These are phyloP conservation scores for Thalassaphorura encarpata DNA, from an alignment of 1,140 invertebrate genomes.

Conservation along the genomic window DNA sequence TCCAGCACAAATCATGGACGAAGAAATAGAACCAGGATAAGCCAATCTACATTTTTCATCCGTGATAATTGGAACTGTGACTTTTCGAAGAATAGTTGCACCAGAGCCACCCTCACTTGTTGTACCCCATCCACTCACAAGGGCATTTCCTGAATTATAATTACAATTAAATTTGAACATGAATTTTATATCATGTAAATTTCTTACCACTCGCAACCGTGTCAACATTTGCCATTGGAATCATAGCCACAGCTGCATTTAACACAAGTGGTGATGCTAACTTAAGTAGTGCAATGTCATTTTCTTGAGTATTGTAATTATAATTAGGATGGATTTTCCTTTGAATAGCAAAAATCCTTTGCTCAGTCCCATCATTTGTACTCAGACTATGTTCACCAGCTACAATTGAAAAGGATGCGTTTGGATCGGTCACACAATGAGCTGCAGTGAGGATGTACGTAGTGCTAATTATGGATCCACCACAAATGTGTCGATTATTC, in stretches of 20 bases:
- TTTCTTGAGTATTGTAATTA: background rate
- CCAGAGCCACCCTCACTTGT: background rate
- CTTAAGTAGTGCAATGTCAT: conserved; percentile 1
- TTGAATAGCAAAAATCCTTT: background rate
- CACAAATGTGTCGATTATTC: background rate
- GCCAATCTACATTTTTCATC: background rate
- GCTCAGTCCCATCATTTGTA: background rate
- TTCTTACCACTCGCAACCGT: background rate
- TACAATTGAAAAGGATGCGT: background rate
- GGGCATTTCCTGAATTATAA: background rate
- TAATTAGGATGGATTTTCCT: background rate
- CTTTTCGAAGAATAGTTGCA: background rate
- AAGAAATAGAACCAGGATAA: background rate
- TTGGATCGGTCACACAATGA: background rate
- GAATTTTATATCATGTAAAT: no score
- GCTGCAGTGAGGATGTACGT: background rate
- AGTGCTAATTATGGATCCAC: background rate
- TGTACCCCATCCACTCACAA: background rate
- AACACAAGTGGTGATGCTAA: background rate
- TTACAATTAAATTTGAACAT: no score
- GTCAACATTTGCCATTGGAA: background rate
- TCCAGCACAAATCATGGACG: conserved; percentile 3
- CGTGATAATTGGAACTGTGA: background rate
- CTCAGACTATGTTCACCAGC: background rate
- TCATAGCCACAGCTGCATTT: background rate